Evolutionary conservation across 1,140 invertebrate genomes (phyloP).

Genomic region (Drosophila miranda): DNA sequence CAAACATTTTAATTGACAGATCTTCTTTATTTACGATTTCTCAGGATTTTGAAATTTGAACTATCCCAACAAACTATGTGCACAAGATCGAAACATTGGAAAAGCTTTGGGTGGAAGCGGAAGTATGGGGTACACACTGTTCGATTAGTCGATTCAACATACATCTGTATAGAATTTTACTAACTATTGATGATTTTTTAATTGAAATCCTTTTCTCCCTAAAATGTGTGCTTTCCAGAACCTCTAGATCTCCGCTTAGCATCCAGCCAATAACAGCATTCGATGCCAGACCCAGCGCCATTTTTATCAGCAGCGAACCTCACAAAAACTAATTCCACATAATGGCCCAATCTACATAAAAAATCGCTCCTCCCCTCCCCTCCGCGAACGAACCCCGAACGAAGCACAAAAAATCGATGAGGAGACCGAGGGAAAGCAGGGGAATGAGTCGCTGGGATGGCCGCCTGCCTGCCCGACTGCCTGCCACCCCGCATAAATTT

Average conservation of each 20-base stretch:
- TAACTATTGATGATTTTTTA: slow-evolving; percentile 12
- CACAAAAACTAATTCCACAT: slow-evolving; percentile 72
- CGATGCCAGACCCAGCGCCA: slow-evolving; percentile 51
- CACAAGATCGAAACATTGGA: no score
- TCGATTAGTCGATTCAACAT: no score
- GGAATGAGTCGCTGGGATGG: slow-evolving; percentile 26
- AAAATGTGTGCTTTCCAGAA: neutral
- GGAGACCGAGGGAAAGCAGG: slow-evolving; percentile 22
- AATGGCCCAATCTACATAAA: slow-evolving; percentile 79
- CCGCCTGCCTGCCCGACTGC: slow-evolving; percentile 30
- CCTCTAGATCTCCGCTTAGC: neutral
- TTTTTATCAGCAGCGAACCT: slow-evolving; percentile 47
- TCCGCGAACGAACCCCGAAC: neutral
- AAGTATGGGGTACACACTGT: no score
- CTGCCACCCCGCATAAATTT: slow-evolving; percentile 76
- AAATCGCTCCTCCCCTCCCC: slow-evolving; percentile 50
- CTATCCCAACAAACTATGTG: no score
- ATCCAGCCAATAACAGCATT: slow-evolving; percentile 67
- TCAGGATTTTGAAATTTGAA: no score
- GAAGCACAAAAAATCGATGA: slow-evolving; percentile 68
- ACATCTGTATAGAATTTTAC: no score
- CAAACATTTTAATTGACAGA: slow-evolving; percentile 3
- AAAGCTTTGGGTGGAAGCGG: no score
- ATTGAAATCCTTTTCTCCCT: no score
- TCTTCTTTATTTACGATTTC: neutral